Evolutionary conservation across 2,113 vertebrate genomes (phyloP).

Genomic region (Gulo gulo): DNA sequence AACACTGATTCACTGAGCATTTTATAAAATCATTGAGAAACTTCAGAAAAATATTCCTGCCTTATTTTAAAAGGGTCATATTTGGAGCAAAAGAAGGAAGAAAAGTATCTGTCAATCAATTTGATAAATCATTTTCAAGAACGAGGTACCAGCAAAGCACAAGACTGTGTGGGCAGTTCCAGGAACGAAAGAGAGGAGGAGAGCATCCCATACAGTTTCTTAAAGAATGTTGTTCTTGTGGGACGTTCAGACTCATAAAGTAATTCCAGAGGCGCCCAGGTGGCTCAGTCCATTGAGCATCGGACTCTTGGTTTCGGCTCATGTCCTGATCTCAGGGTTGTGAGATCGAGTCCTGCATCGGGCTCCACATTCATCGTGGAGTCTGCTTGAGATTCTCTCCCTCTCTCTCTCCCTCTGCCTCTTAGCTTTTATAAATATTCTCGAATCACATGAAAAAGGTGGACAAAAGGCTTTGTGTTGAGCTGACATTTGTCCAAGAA

Average conservation of each 20-base stretch:
- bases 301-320: too few relatives aligned
- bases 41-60: background rate
- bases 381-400: too few relatives aligned
- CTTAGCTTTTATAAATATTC: too few relatives aligned
- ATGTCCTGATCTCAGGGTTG: too few relatives aligned
- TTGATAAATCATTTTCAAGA: constrained; percentile 17
- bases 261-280: too few relatives aligned
- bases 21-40: constrained; percentile 12
- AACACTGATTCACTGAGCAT: background rate
- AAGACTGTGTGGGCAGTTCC: background rate
- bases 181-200: background rate
- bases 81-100: background rate
- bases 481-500: background rate
- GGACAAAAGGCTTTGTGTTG: background rate
- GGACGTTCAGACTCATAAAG: too few relatives aligned
- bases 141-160: background rate
- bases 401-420: too few relatives aligned
- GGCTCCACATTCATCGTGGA: too few relatives aligned
- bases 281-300: too few relatives aligned
- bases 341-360: too few relatives aligned
- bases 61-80: background rate
- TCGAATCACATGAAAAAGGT: background rate
- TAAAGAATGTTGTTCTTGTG: background rate
- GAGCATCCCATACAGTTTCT: background rate
- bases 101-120: background rate